A percentile compares a stretch with the other conserved stretches of the same genome.
Conservation (phyloP, 2,113 vertebrate genomes). For the Naja naja region DNA sequence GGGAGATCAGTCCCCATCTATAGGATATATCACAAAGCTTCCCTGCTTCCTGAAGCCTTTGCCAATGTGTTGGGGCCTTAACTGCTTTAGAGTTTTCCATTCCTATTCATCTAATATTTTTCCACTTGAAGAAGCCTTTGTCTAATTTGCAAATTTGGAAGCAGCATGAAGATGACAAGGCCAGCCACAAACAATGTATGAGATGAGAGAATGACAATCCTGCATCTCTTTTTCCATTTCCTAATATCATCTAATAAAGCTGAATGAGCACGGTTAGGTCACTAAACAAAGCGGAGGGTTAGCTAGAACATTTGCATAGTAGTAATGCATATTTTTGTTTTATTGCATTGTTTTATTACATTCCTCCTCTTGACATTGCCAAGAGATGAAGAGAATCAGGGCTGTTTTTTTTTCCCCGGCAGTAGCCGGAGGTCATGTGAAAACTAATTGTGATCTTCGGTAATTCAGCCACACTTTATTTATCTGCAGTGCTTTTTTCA, state of each 20-base stretch:
- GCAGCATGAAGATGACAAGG: neutral
- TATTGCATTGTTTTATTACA: neutral
- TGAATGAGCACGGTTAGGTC: neutral
- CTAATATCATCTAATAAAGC: neutral
- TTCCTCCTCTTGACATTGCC: neutral
- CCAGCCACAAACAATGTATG: neutral
- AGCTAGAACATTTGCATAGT: neutral
- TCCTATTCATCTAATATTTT: neutral
- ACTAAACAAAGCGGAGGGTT: neutral
- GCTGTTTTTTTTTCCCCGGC: neutral
- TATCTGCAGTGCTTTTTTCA: slow-evolving; percentile 47
- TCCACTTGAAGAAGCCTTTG: neutral
- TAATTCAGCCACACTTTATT: slow-evolving; percentile 49
- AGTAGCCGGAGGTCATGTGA: neutral
- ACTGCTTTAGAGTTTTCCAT: neutral
- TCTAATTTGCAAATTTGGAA: neutral
- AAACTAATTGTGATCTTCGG: neutral
- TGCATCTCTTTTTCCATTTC: neutral
- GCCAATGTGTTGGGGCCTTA: neutral
- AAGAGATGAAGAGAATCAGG: neutral
- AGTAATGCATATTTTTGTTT: neutral
- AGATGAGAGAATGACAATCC: neutral
- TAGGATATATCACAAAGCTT: neutral
- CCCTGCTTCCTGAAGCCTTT: neutral
- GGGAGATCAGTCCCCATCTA: neutral